Conservation (phyloP, 2,797 vertebrate genomes). For the Mormyrops attenuatus region DNA sequence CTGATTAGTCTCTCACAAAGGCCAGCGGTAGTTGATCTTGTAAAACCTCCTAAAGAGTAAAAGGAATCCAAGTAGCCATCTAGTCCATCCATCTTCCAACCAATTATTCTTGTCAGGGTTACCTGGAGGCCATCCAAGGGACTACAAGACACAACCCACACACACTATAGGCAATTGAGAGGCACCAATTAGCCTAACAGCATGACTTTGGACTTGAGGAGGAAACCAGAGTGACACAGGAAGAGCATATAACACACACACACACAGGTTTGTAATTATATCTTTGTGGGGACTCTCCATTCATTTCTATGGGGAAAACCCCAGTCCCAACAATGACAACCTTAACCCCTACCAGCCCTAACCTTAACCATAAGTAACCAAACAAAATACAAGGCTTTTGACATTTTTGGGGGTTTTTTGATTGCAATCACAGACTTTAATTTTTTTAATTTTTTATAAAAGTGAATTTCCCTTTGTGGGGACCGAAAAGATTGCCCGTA, state of each 20-base stretch:
- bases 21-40: background rate
- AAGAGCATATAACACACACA: background rate
- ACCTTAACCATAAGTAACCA: background rate
- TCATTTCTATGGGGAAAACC: background rate
- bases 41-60: background rate
- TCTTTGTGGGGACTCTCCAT: background rate
- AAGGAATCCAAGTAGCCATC: background rate
- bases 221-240: background rate
- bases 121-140: background rate
- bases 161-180: background rate
- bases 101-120: background rate
- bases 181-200: background rate
- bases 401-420: background rate
- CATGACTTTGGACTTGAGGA: background rate
- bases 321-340: background rate
- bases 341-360: background rate
- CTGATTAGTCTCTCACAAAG: background rate
- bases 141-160: background rate
- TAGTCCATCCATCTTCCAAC: background rate
- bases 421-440: background rate
- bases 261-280: background rate
- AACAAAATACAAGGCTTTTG: background rate
- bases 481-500: background rate
- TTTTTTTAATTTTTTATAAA: background rate
- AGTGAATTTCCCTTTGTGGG: background rate